phyloP scores from a whole-genome alignment of 2,797 vertebrate species.

The Pangasius mekongensis region DNA sequence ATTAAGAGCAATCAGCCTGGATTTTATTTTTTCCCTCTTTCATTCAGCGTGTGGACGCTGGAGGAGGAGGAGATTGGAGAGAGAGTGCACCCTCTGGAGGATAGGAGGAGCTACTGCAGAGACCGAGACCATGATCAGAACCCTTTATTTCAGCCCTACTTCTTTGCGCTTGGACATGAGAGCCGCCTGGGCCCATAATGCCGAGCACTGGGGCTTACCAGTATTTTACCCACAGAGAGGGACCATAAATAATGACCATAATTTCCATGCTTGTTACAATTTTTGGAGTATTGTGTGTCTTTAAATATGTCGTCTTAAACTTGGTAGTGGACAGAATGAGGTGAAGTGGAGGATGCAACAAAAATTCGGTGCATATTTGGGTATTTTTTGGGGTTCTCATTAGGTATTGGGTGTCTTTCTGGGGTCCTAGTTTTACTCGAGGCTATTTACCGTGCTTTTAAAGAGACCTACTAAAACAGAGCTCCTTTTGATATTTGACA shows the following conservation, averaged over 20 bases:
- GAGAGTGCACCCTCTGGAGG: neutral
- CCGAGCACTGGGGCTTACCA: conserved; percentile 72
- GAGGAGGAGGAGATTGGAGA: conserved; percentile 28
- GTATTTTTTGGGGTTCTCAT: neutral
- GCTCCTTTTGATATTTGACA: conserved; percentile 56
- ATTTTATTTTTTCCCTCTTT: conserved; percentile 20
- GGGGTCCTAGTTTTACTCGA: conserved; percentile 37
- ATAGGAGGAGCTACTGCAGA: conserved; percentile 9
- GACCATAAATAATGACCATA: conserved; percentile 34
- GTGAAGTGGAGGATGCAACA: conserved; percentile 27
- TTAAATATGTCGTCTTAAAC: conserved; percentile 58
- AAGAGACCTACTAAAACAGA: conserved; percentile 33
- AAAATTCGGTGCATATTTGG: conserved; percentile 11
- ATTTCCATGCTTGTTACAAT: conserved; percentile 49
- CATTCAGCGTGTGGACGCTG: conserved; percentile 41
- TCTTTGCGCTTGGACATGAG: conserved; percentile 40
- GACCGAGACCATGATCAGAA: conserved; percentile 13
- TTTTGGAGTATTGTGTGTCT: conserved; percentile 62
- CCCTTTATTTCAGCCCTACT: conserved; percentile 49
- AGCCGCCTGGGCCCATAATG: conserved; percentile 38
- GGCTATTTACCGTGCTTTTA: conserved; percentile 48
- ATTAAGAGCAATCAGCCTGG: neutral
- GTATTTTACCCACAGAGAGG: conserved; percentile 66
- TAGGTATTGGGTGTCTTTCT: conserved; percentile 27
- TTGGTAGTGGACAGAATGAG: conserved; percentile 31